Evolutionary conservation across 2,797 vertebrate species (phyloP).

Genomic region (Neosalanx taihuensis): DNA sequence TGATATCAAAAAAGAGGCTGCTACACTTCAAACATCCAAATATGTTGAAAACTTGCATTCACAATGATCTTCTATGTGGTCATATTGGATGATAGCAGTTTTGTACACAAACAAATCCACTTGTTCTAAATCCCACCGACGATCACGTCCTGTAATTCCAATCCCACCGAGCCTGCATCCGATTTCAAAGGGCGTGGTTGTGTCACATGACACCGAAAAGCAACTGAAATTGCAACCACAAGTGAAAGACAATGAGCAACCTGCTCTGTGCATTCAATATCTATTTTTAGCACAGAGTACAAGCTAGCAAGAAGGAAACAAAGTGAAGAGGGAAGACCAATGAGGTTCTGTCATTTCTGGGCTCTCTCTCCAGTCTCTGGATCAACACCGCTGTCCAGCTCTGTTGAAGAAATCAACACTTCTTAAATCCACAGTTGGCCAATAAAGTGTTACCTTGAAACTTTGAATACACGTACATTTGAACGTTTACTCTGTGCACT

Average conservation of each 20-base stretch:
- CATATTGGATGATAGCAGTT: neutral
- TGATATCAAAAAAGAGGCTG: neutral
- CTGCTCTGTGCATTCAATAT: neutral
- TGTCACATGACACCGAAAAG: neutral
- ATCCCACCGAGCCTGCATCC: too few species aligned
- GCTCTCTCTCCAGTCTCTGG: slow-evolving; percentile 64
- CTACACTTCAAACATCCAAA: neutral
- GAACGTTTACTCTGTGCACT: too few species aligned
- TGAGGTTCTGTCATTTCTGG: slow-evolving; percentile 36
- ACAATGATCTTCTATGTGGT: neutral
- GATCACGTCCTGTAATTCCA: too few species aligned
- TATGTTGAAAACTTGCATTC: neutral
- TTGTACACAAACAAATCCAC: too few species aligned
- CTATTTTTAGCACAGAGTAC: neutral
- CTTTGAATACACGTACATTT: too few species aligned
- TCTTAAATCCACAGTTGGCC: neutral
- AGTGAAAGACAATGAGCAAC: neutral
- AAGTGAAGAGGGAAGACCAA: neutral
- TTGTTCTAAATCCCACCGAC: too few species aligned
- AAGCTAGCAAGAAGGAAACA: neutral
- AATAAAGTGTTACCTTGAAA: too few species aligned
- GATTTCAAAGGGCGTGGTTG: too few species aligned
- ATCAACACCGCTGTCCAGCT: slow-evolving; percentile 50
- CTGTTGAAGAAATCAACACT: slow-evolving; percentile 36
- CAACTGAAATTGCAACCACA: neutral